Evolutionary conservation across 2,113 vertebrate species (phyloP).

Genomic region (Excalfactoria chinensis): DNA sequence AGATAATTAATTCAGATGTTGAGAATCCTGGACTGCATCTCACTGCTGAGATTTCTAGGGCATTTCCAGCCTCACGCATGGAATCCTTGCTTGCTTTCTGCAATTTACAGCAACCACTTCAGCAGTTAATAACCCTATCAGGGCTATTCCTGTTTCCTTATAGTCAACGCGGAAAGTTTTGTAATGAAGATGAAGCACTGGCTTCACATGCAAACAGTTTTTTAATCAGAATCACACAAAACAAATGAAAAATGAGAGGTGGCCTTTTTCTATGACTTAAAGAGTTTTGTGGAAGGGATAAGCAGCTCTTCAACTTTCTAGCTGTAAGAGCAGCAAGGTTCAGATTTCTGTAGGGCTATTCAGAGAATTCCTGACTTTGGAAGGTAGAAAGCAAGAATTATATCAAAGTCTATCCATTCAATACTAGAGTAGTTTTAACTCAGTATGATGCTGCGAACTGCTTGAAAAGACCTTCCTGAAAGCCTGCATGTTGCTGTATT

Average conservation of each 20-base stretch:
- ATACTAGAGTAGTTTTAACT: neutral
- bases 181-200: neutral
- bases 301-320: neutral
- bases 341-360: neutral
- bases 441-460: neutral
- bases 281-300: neutral
- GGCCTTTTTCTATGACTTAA: neutral
- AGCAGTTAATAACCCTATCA: neutral
- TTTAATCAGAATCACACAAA: neutral
- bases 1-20: neutral
- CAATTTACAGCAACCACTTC: accelerated
- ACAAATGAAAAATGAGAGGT: neutral
- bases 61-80: neutral
- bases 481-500: accelerated
- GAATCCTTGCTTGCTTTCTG: neutral
- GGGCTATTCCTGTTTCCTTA: neutral
- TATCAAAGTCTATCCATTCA: neutral
- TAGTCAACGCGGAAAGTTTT: neutral
- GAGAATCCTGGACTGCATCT: neutral
- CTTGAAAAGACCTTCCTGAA: neutral
- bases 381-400: neutral
- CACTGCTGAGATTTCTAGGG: neutral
- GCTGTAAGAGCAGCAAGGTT: neutral
- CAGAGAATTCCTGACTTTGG: neutral
- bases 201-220: neutral